Evolutionary conservation across 1,140 invertebrate species (phyloP), one percentile per base, ranked within the genome.

Genomic region (Scaptomyza hsui): DNA sequence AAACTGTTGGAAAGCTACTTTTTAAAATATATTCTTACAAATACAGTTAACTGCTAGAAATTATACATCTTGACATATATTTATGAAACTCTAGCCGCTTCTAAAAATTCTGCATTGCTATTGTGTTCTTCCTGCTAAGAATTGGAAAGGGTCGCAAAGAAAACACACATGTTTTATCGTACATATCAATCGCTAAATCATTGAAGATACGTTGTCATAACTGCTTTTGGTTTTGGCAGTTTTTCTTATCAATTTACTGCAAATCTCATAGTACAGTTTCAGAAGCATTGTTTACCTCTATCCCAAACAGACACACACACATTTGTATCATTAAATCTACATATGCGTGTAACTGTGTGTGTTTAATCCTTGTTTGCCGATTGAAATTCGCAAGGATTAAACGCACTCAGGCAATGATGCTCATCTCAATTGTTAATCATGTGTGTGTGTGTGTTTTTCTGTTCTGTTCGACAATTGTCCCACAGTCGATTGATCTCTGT

Each of bases 361-460:
- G 37, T 59, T 52, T 42, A 48, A 44, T 56, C 57, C 26, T 62
- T 75, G 44, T 61, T 71, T 69, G 73, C 32, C 63, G 26, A 41
- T 59, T 56, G 67, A 75, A 88, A 82, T 86, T 88, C 61, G 82
- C 82, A 82, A 88, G 82, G 83, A 88, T 88, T 88, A 88, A 64
- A 52, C 45, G 75, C 78, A 76, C 69, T 82, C 78, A 88, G 53
- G 68, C 82, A 67, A 42, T 45, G 78, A 88, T 88, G 75, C 72
- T 63, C 65, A 88, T 88, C 75, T 70, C 37, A 78, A 78, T 70
- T 88, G 81, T 86, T 69, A 16, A 15, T 45, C 37, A 29, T 29
- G 7, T 29, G 47, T 69, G 48, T 48, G 29, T 61, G 44, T 52
- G 51, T 68, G 49, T 62, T 48, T 59, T 63, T 49, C 19, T 62